Evolutionary conservation across 1,140 invertebrate species (phyloP), one percentile per base, ranked within the genome.

Genomic region (Melitaea cinxia): DNA sequence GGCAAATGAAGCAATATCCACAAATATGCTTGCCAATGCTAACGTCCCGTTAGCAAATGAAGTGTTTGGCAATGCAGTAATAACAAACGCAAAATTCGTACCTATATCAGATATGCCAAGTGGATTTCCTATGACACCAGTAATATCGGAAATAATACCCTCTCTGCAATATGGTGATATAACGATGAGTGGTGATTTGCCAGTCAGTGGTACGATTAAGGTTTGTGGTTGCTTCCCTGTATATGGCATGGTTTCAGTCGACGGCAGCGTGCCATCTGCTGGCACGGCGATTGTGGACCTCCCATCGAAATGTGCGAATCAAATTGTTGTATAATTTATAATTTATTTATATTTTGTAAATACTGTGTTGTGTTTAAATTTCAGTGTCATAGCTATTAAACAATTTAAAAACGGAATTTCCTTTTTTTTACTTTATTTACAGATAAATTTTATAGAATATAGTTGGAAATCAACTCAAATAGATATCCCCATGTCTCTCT

Each of bases 201-300:
- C 87, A 14, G 77, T 89, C 0, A 82, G 77, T 49, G 87, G 87
- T 5, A 81, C 75, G 2, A 88, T 89, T 1, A 85, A 80, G 59
- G 79, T 89, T 1, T 78, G 77, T 5, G 87, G 87, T 1, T 78
- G 81, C n/a, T 86, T 89, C 75, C 87, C 87, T 0, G 81, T 89
- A 0, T 88, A 85, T 45, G 87, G 87, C 3, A 81, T 74, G 28
- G 76, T 89, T 0, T 72, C 68, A 0, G 75, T 89, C 0, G 83
- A 89, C 66, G 87, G 87, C 0, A 68, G 58, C 0, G 66, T 89
- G 12, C 83, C 85, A 12, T 84, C 87, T 0, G 59, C 67, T 47
- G 87, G 87, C 5, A 80, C 72, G 0, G 87, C 83, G 0, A 58
- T 78, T 33, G 83, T 67, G 10, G 78, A 82, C 14, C 67, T 75